A percentile compares a stretch with the other conserved stretches of the same genome.
Evolutionary conservation across 2,888 invertebrate genomes (phyloP).

Genomic region (Pammene aurita): DNA sequence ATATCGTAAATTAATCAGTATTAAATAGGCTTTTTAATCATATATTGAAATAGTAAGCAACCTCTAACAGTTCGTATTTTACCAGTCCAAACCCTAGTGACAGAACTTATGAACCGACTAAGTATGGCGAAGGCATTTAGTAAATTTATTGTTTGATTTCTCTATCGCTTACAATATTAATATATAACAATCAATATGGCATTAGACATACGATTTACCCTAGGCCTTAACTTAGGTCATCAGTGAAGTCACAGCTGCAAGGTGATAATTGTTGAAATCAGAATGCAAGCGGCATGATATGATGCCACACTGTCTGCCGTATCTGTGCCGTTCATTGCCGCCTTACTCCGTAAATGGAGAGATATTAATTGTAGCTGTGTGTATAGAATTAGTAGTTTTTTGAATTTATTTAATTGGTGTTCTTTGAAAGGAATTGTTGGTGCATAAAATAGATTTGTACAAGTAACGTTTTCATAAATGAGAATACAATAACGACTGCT

Average conservation of each 20-base stretch:
- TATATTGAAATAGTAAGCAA: too few relatives aligned
- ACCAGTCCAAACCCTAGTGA: too few relatives aligned
- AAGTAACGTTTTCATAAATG: too few relatives aligned
- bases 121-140: too few relatives aligned
- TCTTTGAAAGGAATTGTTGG: background rate
- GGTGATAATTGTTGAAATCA: constrained; percentile 23
- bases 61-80: too few relatives aligned
- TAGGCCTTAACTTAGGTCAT: constrained; percentile 10
- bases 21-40: too few relatives aligned
- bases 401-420: constrained; percentile 1
- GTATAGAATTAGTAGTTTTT: constrained; percentile 6
- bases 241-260: constrained; percentile 8
- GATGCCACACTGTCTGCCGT: constrained; percentile 35
- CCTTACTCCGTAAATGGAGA: constrained; percentile 16
- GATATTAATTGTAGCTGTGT: constrained; percentile 14
- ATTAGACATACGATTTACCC: background rate
- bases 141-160: too few relatives aligned
- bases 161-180: too few relatives aligned
- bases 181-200: background rate
- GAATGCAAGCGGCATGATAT: constrained; percentile 26
- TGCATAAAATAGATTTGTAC: background rate
- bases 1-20: too few relatives aligned
- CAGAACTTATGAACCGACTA: too few relatives aligned
- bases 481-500: too few relatives aligned
- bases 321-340: constrained; percentile 11